Conservation (phyloP, 2,797 vertebrate species). For the Microcaecilia unicolor region DNA sequence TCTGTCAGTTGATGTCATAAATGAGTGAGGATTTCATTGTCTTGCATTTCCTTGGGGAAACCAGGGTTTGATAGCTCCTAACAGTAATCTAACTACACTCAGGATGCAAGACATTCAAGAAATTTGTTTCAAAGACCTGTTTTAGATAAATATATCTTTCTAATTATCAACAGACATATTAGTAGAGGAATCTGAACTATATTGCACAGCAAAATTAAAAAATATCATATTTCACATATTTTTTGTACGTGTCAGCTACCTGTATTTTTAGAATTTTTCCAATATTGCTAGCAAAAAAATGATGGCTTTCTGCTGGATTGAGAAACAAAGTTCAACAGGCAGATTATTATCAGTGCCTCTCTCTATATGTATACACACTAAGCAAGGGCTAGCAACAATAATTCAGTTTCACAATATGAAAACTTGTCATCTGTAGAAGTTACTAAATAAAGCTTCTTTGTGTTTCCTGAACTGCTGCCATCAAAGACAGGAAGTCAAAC, state of each 20-base stretch:
- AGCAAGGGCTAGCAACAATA: constrained; percentile 10
- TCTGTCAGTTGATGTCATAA: too few relatives aligned
- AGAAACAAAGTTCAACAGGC: neutral
- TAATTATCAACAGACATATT: neutral
- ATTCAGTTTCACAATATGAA: constrained; percentile 28
- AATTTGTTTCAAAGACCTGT: too few relatives aligned
- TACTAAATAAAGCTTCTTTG: constrained; percentile 11
- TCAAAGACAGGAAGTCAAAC: constrained; percentile 34
- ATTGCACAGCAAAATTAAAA: neutral
- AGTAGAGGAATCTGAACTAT: neutral
- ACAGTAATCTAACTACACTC: too few relatives aligned
- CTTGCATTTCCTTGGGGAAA: too few relatives aligned
- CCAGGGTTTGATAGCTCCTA: too few relatives aligned
- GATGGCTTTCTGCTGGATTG: too few relatives aligned
- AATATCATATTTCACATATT: neutral
- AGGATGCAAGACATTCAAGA: too few relatives aligned
- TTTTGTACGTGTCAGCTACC: too few relatives aligned
- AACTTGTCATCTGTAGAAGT: constrained; percentile 22
- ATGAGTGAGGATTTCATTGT: too few relatives aligned
- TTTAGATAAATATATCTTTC: too few relatives aligned
- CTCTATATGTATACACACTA: neutral
- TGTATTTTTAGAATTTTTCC: too few relatives aligned
- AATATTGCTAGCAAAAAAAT: too few relatives aligned
- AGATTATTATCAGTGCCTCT: neutral
- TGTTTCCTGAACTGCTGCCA: constrained; percentile 23